Base-by-base conservation (phyloP, 1,140 invertebrate genomes). In the Xylocopa sonorina region DNA sequence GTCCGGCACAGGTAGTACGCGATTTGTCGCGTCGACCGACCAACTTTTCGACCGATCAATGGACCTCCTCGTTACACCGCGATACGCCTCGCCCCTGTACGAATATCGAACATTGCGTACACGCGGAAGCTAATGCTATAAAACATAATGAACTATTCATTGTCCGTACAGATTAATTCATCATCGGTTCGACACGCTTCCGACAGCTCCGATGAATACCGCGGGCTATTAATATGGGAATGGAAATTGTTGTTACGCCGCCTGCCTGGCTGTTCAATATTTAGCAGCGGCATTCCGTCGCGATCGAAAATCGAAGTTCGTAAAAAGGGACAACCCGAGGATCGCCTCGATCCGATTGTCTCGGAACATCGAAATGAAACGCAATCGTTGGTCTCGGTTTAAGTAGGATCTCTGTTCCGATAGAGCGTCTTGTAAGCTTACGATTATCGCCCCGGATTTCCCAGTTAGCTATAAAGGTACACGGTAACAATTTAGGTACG, bases 101-200 rank as follows among this genome's bases (percentile, higher is more conserved):
- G 18, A 29, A 29, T 32, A 21, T 34, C 32, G 29, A 69, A 41
- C 41, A 50, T n/a, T 10, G 43, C 5, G 7, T 2, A 0, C 27
- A 14, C 16, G 29, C 3, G 43, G 74, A 68, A 58, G 63, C 10
- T 58, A 68, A 77, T 58, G 41, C 24, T 69, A 50, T 69, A 58
- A 77, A 77, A 77, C 41, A 58, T 77, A 50, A 69, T 76, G 50
- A 68, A 57, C 12, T 46, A 67, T 69, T 77, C 74, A 76, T 68
- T 48, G 29, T 41, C 64, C 4, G 32, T 16, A 9, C 1, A 7
- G 18, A 58, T 77, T 69, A 77, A 77, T 77, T 77, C 48, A 77
- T 58, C 48, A 41, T 1, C 74, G 10, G 32, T 16, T n/a, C 18
- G 24, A 69, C 38, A 24, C 14, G 43, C 18, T 32, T 10, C 3